Evolutionary conservation across 2,888 invertebrate genomes (phyloP).

Genomic region (Cosmopolites sordidus): DNA sequence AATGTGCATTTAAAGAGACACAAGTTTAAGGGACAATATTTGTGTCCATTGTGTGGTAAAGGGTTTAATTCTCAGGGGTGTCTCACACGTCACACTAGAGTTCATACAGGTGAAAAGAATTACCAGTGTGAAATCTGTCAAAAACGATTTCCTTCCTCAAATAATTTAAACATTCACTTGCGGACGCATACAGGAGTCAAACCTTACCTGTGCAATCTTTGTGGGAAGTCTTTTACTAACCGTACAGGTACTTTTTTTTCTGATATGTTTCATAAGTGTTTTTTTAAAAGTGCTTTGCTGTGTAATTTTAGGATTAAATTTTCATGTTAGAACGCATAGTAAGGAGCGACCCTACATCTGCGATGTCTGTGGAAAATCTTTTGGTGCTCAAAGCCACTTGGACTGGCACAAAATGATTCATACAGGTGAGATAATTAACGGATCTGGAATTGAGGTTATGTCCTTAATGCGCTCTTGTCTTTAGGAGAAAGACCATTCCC

Average conservation of each 20-base stretch:
- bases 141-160: constrained; percentile 35
- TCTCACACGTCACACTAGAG: constrained; percentile 34
- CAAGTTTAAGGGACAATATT: constrained; percentile 37
- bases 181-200: constrained; percentile 36
- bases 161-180: constrained; percentile 36
- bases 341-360: constrained; percentile 40
- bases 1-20: constrained; percentile 36
- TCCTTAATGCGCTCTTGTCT: no score
- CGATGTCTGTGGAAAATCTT: constrained; percentile 37
- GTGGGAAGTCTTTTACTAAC: constrained; percentile 38
- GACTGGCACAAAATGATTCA: constrained; percentile 39
- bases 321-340: constrained; percentile 38
- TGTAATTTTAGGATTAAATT: constrained; percentile 32
- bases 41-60: constrained; percentile 37
- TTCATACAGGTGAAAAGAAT: constrained; percentile 38
- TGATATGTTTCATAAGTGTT: background rate
- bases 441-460: no score
- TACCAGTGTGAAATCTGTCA: constrained; percentile 36
- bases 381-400: constrained; percentile 39
- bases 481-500: constrained; percentile 38
- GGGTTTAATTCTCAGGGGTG: constrained; percentile 37
- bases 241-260: constrained; percentile 30
- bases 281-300: no score
- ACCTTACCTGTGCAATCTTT: constrained; percentile 38
- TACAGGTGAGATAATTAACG: no score